Percentiles rank a stretch among this genome's conserved stretches.
phyloP scores from a whole-genome alignment of 2,113 vertebrate genomes.

The Heterotis niloticus region DNA sequence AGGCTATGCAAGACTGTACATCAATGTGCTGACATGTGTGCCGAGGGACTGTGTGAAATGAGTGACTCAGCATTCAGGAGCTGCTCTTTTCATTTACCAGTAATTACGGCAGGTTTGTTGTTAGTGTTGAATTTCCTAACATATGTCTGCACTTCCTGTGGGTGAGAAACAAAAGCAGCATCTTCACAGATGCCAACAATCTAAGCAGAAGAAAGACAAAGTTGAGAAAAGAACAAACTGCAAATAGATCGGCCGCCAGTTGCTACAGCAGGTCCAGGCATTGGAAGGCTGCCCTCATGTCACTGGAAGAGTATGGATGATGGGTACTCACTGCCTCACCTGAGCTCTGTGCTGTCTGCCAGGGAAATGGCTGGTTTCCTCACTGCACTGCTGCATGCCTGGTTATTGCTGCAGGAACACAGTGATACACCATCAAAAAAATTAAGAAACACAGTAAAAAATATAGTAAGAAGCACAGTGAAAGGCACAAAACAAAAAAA shows the following conservation, averaged over 20 bases:
- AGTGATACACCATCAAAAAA: neutral
- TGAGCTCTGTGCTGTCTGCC: constrained; percentile 93
- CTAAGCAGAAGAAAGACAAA: neutral
- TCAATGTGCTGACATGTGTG: neutral
- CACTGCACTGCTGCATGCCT: constrained; percentile 85
- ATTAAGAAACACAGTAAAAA: neutral
- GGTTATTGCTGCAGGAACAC: constrained; percentile 77
- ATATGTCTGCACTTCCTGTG: constrained; percentile 5
- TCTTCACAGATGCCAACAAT: neutral
- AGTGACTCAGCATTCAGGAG: neutral
- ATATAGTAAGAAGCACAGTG: neutral
- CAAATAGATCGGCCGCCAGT: neutral
- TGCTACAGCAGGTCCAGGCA: neutral
- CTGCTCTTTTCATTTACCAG: neutral
- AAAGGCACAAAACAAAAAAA: neutral
- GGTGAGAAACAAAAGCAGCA: neutral
- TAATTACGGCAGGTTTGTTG: neutral
- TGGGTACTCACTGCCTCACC: constrained; percentile 61
- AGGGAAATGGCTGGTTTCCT: constrained; percentile 93
- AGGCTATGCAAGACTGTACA: neutral
- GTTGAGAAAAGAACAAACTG: neutral
- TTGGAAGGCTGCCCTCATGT: no score
- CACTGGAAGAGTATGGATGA: neutral
- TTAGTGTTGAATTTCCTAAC: neutral
- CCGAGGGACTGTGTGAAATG: neutral